Base-by-base conservation (phyloP, 2,797 vertebrate genomes). In the Neosalanx taihuensis region DNA sequence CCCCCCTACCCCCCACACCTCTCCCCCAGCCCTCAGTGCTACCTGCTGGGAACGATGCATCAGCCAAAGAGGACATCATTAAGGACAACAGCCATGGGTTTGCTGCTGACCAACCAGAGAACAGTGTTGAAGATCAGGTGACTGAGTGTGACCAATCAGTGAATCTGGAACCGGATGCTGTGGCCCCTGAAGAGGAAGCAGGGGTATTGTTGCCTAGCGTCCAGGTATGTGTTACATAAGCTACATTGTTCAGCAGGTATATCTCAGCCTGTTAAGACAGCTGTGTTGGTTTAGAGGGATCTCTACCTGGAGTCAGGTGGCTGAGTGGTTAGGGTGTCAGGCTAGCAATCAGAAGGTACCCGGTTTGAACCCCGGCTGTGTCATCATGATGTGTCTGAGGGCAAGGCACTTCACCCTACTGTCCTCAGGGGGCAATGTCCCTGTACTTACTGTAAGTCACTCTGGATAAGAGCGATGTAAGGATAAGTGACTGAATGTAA, bases 121-220 rank as follows among this genome's bases (percentile, higher is more conserved):
- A 60, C 2, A 41, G 66, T 0, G 3, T 71, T 35, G 85, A 83
- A 61, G 74, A 73, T 85, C 90, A 83, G 58, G 20, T 80, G 83
- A 73, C 77, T 0, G 94, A 93, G 53, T 96, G 95, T 85, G 89
- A 84, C 80, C 97, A 99, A 75, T 90, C 95, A 0, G 93, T 99
- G 81, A 97, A 86, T 82, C 92, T 99, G n/a, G 95, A 98, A 72
- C 75, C 88, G 0, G 91, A 94, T 2, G 17, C 69, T 5, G 67
- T 79, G 83, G 82, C 72, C 70, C 81, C 67, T 29, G 85, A 83
- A 41, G 87, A 76, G 53, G 84, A 87, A 29, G 70, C 31, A 29
- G 80, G 90, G 86, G 89, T 77, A 82, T 49, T 2, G 29, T 56
- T 71, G 18, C 2, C 9, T 67, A 13, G 6, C 17, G 23, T 41